Evolutionary conservation across 2,797 vertebrate species (phyloP), one percentile per base, ranked within the genome.

Genomic region (Melanotaenia nigrans): DNA sequence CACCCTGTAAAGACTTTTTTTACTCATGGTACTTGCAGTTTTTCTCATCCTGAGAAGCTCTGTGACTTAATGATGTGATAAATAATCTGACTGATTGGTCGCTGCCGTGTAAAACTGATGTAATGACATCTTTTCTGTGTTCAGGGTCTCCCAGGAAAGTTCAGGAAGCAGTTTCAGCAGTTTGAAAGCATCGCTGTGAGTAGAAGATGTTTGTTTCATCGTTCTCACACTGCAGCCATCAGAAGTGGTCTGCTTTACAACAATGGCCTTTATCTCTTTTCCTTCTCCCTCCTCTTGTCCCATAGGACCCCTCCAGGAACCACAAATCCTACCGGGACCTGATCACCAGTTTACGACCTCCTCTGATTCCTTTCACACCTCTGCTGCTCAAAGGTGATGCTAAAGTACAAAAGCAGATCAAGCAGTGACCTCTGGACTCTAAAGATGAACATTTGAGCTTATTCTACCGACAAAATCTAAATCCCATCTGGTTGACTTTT

Each of bases 261-360:
- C 32, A 16, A 38, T 38, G 25, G 38, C 9, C 2, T 1, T n/a
- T 2, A 0, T n/a, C n/a, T 33, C 20, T 30, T 32, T 32, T 32
- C 30, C 30, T 32, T 32, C 25, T 28, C 30, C 30, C 30, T 45
- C 40, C 10, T 4, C 38, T 18, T 12, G 1, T 51, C 36, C 45
- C 53, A 1, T 32, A 98, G 97, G 97, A 99, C 76, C 97, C 97
- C 7, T 98, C 97, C 68, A 94, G 97, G 90, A 99, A 99, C 90
- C 97, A 99, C 77, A 98, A 98, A 87, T 96, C 95, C 61, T 99
- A 99, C 93, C 90, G 97, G 85, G 97, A 98, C 82, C 93, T 96
- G 85, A 93, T 99, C 81, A 95, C 95, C 83, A 95, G 96, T 85
- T 96, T 99, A 89, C 95, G 96, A 69, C 95, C 96, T 4, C 97